Base-by-base conservation (phyloP, 2,888 invertebrate species). In the Drosophila anomalata region DNA sequence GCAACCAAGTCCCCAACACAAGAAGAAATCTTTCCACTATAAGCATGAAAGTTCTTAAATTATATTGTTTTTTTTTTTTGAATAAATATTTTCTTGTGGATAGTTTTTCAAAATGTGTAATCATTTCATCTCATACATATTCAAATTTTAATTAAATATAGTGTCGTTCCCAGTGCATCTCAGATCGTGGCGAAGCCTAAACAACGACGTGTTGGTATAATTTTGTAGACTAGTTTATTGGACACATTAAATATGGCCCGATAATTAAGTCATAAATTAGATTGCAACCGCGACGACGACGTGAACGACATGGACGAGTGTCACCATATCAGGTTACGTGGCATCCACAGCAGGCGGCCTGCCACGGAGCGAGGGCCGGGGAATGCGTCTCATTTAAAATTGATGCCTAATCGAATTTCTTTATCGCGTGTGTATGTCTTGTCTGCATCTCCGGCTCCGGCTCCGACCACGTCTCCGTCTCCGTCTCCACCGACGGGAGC, bases 201-300 rank as follows among this genome's bases (percentile, higher is more conserved):
- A 70, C 87, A 84, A 86, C 84, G 84, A 87, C 77, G 87, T 83
- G 80, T 82, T 77, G 81, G 83, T 89, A 87, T 88, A 88, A 87
- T 89, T 89, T 90, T 89, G 89, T 89, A 87, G 93, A 94, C 93
- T 93, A 93, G 93, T 93, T 93, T 93, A 91, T 91, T 90, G 90
- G 89, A 89, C 90, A 88, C 91, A 91, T 91, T 91, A 91, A 90
- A 90, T 91, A 90, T 90, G 89, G 89, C 89, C 89, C 83, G 91
- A 90, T 91, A 91, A 91, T 91, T 91, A 91, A 91, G 91, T 90
- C 91, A 91, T 91, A 91, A 91, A 91, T 91, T 90, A 90, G 90
- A 89, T 89, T 88, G 89, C 80, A 80, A 78, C 76, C 74, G 75
- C 67, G 54, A 71, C 67, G 70, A 57, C 68, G 60, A 60, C 73